A percentile compares a stretch with the other conserved stretches of the same genome.
Conservation (phyloP, 2,797 vertebrate species). For the Chlorospingus semifuscus region DNA sequence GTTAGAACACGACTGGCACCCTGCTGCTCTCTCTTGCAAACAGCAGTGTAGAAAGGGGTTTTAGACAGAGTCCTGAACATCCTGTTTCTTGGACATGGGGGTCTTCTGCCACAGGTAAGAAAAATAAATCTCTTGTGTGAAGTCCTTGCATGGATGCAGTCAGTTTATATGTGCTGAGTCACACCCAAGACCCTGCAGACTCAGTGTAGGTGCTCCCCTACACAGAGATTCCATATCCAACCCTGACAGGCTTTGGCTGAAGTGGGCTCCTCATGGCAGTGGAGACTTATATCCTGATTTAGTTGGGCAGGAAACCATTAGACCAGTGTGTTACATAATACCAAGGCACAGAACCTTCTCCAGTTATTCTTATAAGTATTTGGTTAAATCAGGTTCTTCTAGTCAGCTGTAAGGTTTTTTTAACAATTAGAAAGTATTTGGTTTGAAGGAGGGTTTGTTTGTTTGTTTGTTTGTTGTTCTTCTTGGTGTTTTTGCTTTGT, state of each 20-base stretch:
- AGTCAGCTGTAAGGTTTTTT: background rate
- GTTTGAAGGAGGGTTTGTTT: background rate
- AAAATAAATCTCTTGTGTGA: background rate
- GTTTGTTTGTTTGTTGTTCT: background rate
- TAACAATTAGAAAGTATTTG: background rate
- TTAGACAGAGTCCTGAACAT: background rate
- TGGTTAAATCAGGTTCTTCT: background rate
- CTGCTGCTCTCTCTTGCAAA: background rate
- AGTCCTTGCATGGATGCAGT: background rate
- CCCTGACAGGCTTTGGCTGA: background rate
- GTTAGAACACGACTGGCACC: background rate
- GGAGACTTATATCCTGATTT: background rate
- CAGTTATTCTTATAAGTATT: background rate
- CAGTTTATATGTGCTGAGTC: background rate
- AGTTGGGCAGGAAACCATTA: background rate
- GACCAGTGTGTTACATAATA: background rate
- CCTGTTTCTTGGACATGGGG: background rate
- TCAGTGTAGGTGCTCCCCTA: background rate
- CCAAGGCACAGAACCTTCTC: background rate
- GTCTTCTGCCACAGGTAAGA: background rate
- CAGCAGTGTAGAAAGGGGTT: background rate
- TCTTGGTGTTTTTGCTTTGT: too few species aligned
- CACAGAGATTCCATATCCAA: background rate
- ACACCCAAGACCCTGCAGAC: background rate
- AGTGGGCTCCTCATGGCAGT: background rate